These are phyloP conservation scores for Tyto alba DNA, from an alignment of 2,113 vertebrate species.

Conservation along the genomic window DNA sequence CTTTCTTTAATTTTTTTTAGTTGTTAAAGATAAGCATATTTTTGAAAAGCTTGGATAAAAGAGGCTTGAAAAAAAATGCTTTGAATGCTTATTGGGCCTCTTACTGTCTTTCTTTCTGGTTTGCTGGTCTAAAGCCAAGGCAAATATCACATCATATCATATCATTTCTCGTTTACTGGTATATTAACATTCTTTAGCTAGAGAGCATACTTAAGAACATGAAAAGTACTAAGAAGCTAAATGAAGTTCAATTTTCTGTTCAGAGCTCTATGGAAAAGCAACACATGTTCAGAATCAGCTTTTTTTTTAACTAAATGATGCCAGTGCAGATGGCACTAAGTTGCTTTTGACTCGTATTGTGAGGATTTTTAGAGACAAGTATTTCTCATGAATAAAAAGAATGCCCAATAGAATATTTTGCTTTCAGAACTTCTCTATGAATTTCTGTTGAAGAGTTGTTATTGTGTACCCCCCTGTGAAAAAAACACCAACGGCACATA, in stretches of 20 bases:
- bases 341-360: not conserved
- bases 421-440: not conserved
- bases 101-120: not conserved
- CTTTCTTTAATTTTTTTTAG: not conserved
- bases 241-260: not conserved
- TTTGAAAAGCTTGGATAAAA: not conserved
- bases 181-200: not conserved
- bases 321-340: not conserved
- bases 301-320: not conserved
- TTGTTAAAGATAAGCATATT: not conserved
- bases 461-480: not conserved
- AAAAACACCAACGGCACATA: not conserved
- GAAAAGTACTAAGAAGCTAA: not conserved
- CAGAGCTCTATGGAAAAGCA: not conserved
- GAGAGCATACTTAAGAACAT: not conserved
- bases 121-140: not conserved
- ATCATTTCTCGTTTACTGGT: not conserved
- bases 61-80: not conserved
- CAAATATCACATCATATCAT: accelerated
- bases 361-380: not conserved
- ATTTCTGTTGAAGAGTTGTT: not conserved
- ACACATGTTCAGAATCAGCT: not conserved
- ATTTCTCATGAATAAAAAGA: not conserved
- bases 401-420: not conserved
- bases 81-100: not conserved